Conservation (phyloP, 92 coral and sea anemone genomes). For the Epizoanthus rinbou region DNA sequence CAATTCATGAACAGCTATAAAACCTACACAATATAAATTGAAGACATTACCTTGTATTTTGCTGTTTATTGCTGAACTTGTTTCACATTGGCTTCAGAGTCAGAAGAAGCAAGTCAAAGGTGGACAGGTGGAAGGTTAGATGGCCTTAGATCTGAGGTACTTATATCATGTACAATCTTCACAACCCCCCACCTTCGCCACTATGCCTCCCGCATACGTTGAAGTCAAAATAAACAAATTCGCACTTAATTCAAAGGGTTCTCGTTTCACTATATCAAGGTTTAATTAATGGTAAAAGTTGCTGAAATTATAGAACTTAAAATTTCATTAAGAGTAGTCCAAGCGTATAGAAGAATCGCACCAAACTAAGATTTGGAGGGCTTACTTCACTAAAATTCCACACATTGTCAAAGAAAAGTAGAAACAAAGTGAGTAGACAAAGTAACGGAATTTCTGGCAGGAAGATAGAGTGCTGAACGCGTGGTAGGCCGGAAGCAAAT, state of each 20-base stretch:
- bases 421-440: neutral
- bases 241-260: slow-evolving; percentile 66
- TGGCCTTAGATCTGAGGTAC: neutral
- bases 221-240: slow-evolving; percentile 73
- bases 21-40: slow-evolving; percentile 26
- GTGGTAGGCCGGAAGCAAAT: slow-evolving; percentile 31
- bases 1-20: neutral
- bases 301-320: slow-evolving; percentile 4
- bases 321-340: too few species aligned
- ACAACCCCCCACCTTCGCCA: slow-evolving; percentile 36
- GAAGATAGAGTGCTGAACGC: neutral
- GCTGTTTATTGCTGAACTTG: slow-evolving; percentile 12
- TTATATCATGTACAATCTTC: neutral
- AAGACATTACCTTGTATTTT: neutral
- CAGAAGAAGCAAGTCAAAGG: neutral
- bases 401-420: neutral
- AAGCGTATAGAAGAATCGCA: too few species aligned
- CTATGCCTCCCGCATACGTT: slow-evolving; percentile 46
- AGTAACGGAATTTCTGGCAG: neutral
- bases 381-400: neutral
- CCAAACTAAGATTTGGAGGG: neutral
- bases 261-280: slow-evolving; percentile 54
- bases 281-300: slow-evolving; percentile 47
- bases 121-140: neutral
- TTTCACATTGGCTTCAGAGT: too few species aligned